A percentile compares a stretch with the other conserved stretches of the same genome.
Evolutionary conservation across 2,888 invertebrate genomes (phyloP).

Genomic region (Anoplius nigerrimus): DNA sequence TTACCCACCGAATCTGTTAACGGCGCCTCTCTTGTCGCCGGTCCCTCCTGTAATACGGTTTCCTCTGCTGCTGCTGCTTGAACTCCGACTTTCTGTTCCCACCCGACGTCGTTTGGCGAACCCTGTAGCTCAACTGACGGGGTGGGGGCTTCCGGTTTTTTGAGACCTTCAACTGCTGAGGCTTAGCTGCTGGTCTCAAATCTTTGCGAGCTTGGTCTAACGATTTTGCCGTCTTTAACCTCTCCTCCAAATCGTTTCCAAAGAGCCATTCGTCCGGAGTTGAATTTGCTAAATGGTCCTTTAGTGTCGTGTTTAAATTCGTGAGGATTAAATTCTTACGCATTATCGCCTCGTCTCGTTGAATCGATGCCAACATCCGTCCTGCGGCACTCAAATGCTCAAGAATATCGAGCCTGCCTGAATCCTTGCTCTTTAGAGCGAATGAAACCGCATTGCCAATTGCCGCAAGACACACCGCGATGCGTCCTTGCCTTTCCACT

Average conservation of each 20-base stretch:
- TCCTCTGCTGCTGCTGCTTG: neutral
- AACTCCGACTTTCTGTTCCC: neutral
- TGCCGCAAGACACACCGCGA: slow-evolving; percentile 31
- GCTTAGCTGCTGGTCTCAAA: slow-evolving; percentile 1
- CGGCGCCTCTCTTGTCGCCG: neutral
- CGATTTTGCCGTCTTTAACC: neutral
- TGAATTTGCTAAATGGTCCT: slow-evolving; percentile 29
- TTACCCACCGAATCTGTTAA: slow-evolving; percentile 38
- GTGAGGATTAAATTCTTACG: slow-evolving; percentile 27
- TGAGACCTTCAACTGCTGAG: slow-evolving; percentile 11
- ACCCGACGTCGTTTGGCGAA: slow-evolving; percentile 12
- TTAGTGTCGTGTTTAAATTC: slow-evolving; percentile 25
- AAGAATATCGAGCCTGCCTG: slow-evolving; percentile 22
- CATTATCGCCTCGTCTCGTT: slow-evolving; percentile 35
- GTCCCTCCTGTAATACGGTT: neutral
- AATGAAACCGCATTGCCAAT: slow-evolving; percentile 19
- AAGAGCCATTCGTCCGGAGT: slow-evolving; percentile 1
- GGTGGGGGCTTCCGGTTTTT: slow-evolving; percentile 4
- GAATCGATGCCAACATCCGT: slow-evolving; percentile 36
- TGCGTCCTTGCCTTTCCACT: slow-evolving; percentile 33
- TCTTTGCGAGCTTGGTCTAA: neutral
- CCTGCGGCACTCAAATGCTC: slow-evolving; percentile 24
- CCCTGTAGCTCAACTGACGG: slow-evolving; percentile 6
- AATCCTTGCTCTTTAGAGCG: slow-evolving; percentile 20
- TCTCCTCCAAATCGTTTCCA: neutral